Conservation (phyloP, 2,797 vertebrate species). For the Sebastes itinus region DNA sequence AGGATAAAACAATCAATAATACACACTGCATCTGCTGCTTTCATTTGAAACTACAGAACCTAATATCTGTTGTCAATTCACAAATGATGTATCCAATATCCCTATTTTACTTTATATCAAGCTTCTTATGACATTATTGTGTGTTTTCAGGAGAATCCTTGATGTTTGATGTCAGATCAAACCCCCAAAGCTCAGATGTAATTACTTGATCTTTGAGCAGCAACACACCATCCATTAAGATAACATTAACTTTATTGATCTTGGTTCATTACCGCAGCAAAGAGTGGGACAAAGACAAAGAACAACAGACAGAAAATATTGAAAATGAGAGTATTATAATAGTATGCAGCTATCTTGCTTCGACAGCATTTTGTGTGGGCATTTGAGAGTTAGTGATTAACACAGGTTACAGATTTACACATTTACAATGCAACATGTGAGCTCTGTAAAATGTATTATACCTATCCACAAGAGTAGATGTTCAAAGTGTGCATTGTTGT, state of each 20-base stretch:
- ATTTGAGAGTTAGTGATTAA: slow-evolving; percentile 15
- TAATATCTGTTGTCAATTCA: neutral
- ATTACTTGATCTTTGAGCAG: slow-evolving; percentile 41
- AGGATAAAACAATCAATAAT: neutral
- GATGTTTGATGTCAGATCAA: slow-evolving; percentile 25
- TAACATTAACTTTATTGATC: slow-evolving; percentile 44
- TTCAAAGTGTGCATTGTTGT: neutral
- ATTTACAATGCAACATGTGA: neutral
- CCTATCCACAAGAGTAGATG: neutral
- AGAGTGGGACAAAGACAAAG: neutral
- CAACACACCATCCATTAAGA: slow-evolving; percentile 20
- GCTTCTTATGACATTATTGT: neutral
- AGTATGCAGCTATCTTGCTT: neutral
- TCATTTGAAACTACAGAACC: neutral
- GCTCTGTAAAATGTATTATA: neutral
- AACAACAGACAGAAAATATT: neutral
- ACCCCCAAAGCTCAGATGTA: slow-evolving; percentile 16
- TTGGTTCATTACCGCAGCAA: neutral
- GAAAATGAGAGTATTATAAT: neutral
- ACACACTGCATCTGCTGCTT: neutral
- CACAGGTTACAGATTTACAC: slow-evolving; percentile 46
- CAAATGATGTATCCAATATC: neutral
- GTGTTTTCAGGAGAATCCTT: slow-evolving; percentile 4
- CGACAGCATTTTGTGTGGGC: neutral
- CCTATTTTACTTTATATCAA: neutral